phyloP scores from a whole-genome alignment of 2,888 invertebrate genomes.

The Cataglyphis rosenhaueri region DNA sequence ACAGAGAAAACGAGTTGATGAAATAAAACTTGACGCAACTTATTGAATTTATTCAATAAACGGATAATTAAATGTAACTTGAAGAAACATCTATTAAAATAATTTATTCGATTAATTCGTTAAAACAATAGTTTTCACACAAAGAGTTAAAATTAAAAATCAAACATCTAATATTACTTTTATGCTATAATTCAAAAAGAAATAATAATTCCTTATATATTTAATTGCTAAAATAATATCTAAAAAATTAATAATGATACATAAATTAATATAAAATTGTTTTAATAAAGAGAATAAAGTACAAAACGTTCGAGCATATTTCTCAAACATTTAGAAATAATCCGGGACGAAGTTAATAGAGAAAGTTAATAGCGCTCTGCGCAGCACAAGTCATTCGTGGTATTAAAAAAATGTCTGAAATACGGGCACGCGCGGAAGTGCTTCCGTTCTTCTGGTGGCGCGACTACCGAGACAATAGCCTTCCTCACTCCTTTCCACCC shows the following conservation, averaged over 20 bases:
- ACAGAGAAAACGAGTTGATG: neutral
- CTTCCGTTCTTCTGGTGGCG: slow-evolving; percentile 35
- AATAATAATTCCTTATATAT: neutral
- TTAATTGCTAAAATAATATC: neutral
- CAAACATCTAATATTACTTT: neutral
- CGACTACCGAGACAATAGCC: slow-evolving; percentile 47
- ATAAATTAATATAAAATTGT: neutral
- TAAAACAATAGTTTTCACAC: too few relatives aligned
- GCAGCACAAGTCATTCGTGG: slow-evolving; percentile 38
- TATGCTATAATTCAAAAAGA: neutral
- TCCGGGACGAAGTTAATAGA: neutral
- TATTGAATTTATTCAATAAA: neutral
- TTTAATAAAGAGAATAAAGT: neutral
- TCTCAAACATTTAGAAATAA: slow-evolving; percentile 17
- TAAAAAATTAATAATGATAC: neutral
- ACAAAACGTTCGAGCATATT: neutral
- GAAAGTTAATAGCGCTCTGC: slow-evolving; percentile 37
- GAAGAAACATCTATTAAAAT: too few relatives aligned
- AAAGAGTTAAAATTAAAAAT: neutral
- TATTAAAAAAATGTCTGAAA: slow-evolving; percentile 49
- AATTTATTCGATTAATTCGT: too few relatives aligned
- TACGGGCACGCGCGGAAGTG: slow-evolving; percentile 37
- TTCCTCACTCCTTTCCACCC: slow-evolving; percentile 42
- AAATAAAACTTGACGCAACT: neutral
- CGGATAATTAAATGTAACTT: neutral